These are phyloP conservation scores for Pogonognathellus flavescens DNA, from an alignment of 1,140 invertebrate genomes.

Conservation along the genomic window DNA sequence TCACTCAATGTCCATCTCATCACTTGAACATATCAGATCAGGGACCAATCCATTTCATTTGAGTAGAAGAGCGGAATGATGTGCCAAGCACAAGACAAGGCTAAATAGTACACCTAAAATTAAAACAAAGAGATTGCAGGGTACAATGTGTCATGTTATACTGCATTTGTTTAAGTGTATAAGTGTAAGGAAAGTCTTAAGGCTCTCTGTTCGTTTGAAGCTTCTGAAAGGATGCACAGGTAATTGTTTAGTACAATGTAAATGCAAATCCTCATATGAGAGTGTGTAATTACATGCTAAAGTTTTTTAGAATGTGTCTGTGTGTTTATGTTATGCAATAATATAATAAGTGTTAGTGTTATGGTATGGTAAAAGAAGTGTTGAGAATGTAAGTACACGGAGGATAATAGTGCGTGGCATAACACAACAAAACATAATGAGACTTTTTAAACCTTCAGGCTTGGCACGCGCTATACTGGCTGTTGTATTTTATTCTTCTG, in stretches of 20 bases:
- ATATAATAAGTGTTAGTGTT: conserved; percentile 10
- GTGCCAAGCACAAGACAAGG: conserved; percentile 8
- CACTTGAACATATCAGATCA: conserved; percentile 30
- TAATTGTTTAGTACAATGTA: too few relatives aligned
- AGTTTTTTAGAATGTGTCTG: too few relatives aligned
- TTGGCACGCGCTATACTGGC: conserved; percentile 52
- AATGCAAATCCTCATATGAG: too few relatives aligned
- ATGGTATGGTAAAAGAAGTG: neutral
- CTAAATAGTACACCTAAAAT: neutral
- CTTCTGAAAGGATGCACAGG: too few relatives aligned
- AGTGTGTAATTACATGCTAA: too few relatives aligned
- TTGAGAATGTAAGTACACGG: neutral
- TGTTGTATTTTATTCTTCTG: neutral
- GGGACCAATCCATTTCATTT: conserved; percentile 11
- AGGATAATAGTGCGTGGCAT: neutral
- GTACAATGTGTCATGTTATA: too few relatives aligned
- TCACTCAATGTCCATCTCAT: conserved; percentile 50
- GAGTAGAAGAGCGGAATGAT: neutral
- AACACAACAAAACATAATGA: conserved; percentile 37
- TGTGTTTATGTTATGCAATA: neutral
- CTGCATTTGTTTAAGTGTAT: too few relatives aligned
- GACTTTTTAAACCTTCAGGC: conserved; percentile 48
- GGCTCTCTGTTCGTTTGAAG: too few relatives aligned
- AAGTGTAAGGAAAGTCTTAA: too few relatives aligned
- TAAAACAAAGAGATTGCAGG: conserved; percentile 9